phyloP scores from a whole-genome alignment of 2,797 vertebrate species.

The Vultur gryphus region DNA sequence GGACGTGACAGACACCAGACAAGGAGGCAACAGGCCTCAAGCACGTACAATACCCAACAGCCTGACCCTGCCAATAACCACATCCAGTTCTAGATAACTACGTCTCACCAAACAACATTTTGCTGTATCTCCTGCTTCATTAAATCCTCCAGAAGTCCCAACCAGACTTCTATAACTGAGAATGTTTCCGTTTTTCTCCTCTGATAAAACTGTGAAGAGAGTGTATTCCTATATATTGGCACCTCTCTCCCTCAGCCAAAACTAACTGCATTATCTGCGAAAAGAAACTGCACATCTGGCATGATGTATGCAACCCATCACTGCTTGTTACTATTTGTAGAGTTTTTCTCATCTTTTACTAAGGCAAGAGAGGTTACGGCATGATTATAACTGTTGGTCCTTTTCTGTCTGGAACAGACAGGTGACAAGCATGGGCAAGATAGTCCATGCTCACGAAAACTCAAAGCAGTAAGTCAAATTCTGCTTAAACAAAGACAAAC shows the following conservation, averaged over 20 bases:
- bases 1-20: background rate
- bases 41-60: fast-evolving
- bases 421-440: background rate
- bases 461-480: background rate
- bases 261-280: background rate
- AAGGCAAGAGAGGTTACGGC: background rate
- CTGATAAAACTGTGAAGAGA: background rate
- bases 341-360: background rate
- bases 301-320: fast-evolving
- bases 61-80: background rate
- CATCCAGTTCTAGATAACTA: background rate
- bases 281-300: background rate
- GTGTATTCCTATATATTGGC: background rate
- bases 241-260: background rate
- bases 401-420: background rate
- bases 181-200: background rate
- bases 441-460: fast-evolving
- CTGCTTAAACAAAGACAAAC: background rate
- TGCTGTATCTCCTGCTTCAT: background rate
- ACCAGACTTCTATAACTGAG: background rate
- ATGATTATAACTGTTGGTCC: background rate
- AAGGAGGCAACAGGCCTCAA: background rate
- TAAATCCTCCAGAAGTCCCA: background rate
- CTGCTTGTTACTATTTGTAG: background rate
- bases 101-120: background rate